Evolutionary conservation across 1,140 invertebrate genomes (phyloP).

Genomic region (Nasonia giraulti): DNA sequence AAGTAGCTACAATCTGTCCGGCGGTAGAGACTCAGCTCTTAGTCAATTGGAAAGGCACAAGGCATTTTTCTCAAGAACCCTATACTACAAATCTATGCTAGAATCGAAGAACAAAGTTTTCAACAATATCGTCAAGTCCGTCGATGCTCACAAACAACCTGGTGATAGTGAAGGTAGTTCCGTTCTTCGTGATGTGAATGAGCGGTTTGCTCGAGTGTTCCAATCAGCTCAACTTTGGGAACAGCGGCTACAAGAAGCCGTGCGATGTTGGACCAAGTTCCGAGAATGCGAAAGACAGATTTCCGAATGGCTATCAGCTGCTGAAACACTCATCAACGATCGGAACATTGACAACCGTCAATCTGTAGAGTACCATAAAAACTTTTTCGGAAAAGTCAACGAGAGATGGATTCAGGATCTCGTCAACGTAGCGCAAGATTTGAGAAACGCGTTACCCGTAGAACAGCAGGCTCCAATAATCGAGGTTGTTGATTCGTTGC

Average conservation of each 20-base stretch:
- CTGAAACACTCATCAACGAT: conserved; percentile 88
- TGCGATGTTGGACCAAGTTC: conserved; percentile 90
- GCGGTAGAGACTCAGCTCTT: conserved; percentile 84
- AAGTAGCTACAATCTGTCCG: conserved; percentile 77
- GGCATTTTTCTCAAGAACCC: conserved; percentile 88
- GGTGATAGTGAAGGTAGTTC: conserved; percentile 82
- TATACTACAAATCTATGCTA: conserved; percentile 94
- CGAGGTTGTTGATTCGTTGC: conserved; percentile 82
- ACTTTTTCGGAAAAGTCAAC: conserved; percentile 90
- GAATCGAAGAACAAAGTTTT: conserved; percentile 97
- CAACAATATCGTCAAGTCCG: conserved; percentile 87
- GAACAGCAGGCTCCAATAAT: conserved; percentile 81
- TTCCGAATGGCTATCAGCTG: conserved; percentile 89
- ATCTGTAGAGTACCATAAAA: conserved; percentile 86
- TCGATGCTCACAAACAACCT: conserved; percentile 80
- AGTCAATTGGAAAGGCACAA: conserved; percentile 88
- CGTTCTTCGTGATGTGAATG: conserved; percentile 86
- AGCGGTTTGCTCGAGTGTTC: conserved; percentile 85
- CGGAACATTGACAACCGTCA: conserved; percentile 87
- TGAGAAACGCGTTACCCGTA: conserved; percentile 81
- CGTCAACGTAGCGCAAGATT: conserved; percentile 85
- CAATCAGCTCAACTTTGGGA: conserved; percentile 86
- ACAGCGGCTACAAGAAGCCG: conserved; percentile 84
- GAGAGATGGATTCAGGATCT: conserved; percentile 89
- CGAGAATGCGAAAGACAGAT: conserved; percentile 85